Base-by-base conservation (phyloP, 2,797 vertebrate genomes). In the Uromys caudimaculatus region DNA sequence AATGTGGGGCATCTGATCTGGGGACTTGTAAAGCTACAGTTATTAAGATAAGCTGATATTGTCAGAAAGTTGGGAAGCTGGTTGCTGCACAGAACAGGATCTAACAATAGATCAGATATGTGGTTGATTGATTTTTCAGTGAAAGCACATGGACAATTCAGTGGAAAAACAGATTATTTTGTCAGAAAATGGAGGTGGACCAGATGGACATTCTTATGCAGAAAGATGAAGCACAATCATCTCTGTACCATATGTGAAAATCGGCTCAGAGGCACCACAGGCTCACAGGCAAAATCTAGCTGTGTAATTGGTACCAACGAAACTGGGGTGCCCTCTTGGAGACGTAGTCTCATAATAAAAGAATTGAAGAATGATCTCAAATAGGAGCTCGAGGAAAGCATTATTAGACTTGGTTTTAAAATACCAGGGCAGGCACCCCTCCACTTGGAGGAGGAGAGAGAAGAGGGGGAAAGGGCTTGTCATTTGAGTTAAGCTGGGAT, bases 121-220 rank as follows among this genome's bases (percentile, higher is more conserved):
- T n/a, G 35, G 29, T 10, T 88, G 82, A 85, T 10, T 71, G 73
- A 73, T 67, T 67, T 35, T 89, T 93, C 62, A 71, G 84, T 32
- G 14, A 90, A 44, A 35, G 41, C 3, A 12, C 76, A 54, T 0
- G 14, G 38, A 32, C 29, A 58, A 85, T 50, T 85, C 44, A 41
- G 16, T 58, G 79, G 69, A 41, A 62, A 71, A 78, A 10, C 41
- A 23, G 16, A n/a, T 64, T 64, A 83, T 71, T 84, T 54, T 77
- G 62, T 77, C 32, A 79, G 52, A 50, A 71, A 94, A 75, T 50
- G 47, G 14, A n/a, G 5, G 38, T 94, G 6, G 67, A 64, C 62
- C 38, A 94, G 75, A 85, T 62, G 56, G 64, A 89, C 35, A 69
- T 85, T 94, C 47, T 89, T 58, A 54, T 50, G 62, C n/a, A 78